phyloP scores from a whole-genome alignment of 2,113 vertebrate genomes.

The Onychostruthus taczanowskii region DNA sequence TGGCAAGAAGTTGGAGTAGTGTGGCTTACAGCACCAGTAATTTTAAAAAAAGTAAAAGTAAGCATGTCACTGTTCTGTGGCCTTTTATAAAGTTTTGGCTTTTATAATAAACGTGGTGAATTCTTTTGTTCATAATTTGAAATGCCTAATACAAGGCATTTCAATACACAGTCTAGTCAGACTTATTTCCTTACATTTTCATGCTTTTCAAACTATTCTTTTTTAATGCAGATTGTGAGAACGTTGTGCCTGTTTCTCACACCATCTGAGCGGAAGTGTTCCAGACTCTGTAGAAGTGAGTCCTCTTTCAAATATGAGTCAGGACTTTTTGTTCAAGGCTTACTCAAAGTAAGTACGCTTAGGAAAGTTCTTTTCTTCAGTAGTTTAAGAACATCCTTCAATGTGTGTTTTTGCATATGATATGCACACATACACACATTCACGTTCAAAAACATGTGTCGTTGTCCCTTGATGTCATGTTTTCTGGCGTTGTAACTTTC shows the following conservation, averaged over 20 bases:
- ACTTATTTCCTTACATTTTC: background rate
- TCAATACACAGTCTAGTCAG: background rate
- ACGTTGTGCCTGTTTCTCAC: constrained; percentile 95
- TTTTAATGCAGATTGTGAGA: constrained; percentile 85
- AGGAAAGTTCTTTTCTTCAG: background rate
- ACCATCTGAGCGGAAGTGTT: constrained; percentile 89
- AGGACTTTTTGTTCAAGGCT: constrained; percentile 94
- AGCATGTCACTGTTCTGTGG: background rate
- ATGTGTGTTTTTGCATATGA: background rate
- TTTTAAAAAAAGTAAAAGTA: background rate
- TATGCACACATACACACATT: accelerated
- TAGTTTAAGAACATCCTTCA: background rate
- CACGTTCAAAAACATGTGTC: background rate
- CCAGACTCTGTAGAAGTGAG: constrained; percentile 87
- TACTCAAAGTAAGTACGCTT: constrained; percentile 86
- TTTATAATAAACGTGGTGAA: background rate
- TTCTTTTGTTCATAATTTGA: background rate
- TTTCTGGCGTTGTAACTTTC: accelerated
- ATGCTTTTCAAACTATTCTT: background rate
- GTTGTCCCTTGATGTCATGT: background rate
- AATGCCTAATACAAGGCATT: background rate
- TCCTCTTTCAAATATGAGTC: constrained; percentile 93
- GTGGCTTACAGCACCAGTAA: background rate
- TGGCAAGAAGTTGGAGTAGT: background rate
- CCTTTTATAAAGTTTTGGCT: background rate